Base-by-base conservation (phyloP, 2,113 vertebrate genomes). In the Pithys albifrons region DNA sequence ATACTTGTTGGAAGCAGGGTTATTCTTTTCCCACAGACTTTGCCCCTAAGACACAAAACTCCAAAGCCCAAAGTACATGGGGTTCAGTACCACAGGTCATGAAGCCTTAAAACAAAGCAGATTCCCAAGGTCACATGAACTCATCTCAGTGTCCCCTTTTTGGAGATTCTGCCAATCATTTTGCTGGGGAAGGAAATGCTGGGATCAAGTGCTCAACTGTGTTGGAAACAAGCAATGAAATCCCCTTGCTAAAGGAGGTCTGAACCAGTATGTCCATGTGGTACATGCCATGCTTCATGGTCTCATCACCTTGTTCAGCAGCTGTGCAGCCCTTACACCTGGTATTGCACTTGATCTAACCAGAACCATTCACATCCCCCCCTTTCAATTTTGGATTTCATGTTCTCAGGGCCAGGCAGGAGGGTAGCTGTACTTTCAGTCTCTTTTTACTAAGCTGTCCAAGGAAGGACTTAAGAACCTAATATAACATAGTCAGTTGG, bases 181-280 rank as follows among this genome's bases (percentile, higher is more conserved):
- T 84, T 55, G 20, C 33, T 25, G 51, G 10, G 37, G 14, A 76
- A 82, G 19, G 29, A 85, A 48, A 8, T 0, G 0, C 55, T 49
- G n/a, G 33, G 10, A 61, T 14, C 33, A 74, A 83, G 35, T 3
- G 18, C 45, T 92, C n/a, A 39, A 8, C 15, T 41, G 25, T 20
- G 29, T 12, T 52, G 31, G 45, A 45, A 74, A 55, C 14, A n/a
- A 72, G 23, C 14, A 45, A n/a, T 10, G 51, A 54, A 57, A 35
- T 35, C 9, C 25, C 19, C 33, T 41, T 28, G 52, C 51, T 66
- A 29, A 35, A 66, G 39, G 33, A 49, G 17, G 27, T n/a, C 22
- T 45, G 58, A 64, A 29, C 13, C 46, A 22, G 4, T 4, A 9
- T 1, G 1, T 75, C 29, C 37, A 5, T 0, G 1, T 13, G 31